Evolutionary conservation across 23 tunicate genomes (phyloP), one percentile per base, ranked within the genome.

Genomic region (Trididemnum miniatum): DNA sequence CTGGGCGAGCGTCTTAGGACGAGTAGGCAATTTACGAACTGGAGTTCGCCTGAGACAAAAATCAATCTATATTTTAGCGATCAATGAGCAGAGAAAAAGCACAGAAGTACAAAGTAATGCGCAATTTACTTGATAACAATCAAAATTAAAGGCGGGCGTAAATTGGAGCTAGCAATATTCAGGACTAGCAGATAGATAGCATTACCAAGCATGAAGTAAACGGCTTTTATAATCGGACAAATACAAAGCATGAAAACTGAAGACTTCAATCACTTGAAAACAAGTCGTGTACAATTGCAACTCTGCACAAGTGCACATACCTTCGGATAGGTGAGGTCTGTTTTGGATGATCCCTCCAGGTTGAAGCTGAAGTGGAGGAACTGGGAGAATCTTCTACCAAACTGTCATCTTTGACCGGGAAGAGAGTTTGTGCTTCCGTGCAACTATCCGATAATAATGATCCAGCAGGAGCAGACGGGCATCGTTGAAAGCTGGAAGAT

Each of bases 381-480:
- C 5, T 62, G 29, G 75, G 12, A 2, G 59, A 27, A 37, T 73
- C 79, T 23, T 73, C 59, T 7, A 73, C 59, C 79, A 40, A 22
- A 25, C 79, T 73, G 31, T 73, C 79, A 31, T 73, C 79, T 24
- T 73, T 73, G 59, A 73, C 31, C 29, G 79, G 79, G 59, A 73
- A 73, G 9, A 73, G 29, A 15, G 59, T 30, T 39, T 39, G 79
- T 5, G 30, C 1, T 39, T 77, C 82, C 18, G 27, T 18, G 9
- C 12, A 18, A 54, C 54, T 39, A 3, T 40, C 67, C 4, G 49
- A 27, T 5, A 86, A 59, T 2, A 79, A 66, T 3, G 90, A 34
- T 0, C 80, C 89, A 25, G 90, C 90, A 9, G 90, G 90, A 69
- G 90, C 90, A 18, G 90, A 86, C 39, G 90, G 90, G 76, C 90